Percentiles rank a stretch among this genome's conserved stretches.
These are phyloP conservation scores for Chamaedrilus cognettii DNA, from an alignment of 2,888 invertebrate species.

Conservation along the genomic window DNA sequence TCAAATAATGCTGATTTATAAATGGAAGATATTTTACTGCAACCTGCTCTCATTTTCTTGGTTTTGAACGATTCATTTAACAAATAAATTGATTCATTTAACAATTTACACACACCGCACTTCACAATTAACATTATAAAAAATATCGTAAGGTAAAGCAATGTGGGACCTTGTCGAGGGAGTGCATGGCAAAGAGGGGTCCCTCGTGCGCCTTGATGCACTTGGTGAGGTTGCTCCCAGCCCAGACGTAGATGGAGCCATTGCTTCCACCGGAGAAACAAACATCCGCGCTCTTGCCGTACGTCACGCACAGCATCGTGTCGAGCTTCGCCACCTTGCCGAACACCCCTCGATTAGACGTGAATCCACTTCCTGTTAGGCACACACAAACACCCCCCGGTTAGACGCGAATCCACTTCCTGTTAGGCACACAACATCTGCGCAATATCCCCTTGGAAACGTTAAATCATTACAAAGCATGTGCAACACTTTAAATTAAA, in stretches of 20 bases:
- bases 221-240: slow-evolving; percentile 50
- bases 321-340: slow-evolving; percentile 58
- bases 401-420: slow-evolving; percentile 60
- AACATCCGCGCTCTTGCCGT: slow-evolving; percentile 52
- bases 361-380: slow-evolving; percentile 58
- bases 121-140: no score
- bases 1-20: no score
- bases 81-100: no score
- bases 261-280: slow-evolving; percentile 59
- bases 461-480: no score
- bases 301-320: slow-evolving; percentile 59
- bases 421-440: slow-evolving; percentile 35
- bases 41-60: no score
- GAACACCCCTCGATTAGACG: slow-evolving; percentile 58
- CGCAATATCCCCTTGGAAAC: no score
- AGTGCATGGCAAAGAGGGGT: slow-evolving; percentile 60
- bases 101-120: no score
- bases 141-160: no score
- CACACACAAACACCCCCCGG: slow-evolving; percentile 54
- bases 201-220: slow-evolving; percentile 60
- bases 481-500: no score
- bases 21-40: no score
- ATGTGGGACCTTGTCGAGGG: slow-evolving; percentile 54
- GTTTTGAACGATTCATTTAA: no score
- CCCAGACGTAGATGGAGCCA: slow-evolving; percentile 59